A percentile compares a stretch with the other conserved stretches of the same genome.
These are phyloP conservation scores for Heterochromis multidens DNA, from an alignment of 2,113 vertebrate genomes.

Conservation along the genomic window DNA sequence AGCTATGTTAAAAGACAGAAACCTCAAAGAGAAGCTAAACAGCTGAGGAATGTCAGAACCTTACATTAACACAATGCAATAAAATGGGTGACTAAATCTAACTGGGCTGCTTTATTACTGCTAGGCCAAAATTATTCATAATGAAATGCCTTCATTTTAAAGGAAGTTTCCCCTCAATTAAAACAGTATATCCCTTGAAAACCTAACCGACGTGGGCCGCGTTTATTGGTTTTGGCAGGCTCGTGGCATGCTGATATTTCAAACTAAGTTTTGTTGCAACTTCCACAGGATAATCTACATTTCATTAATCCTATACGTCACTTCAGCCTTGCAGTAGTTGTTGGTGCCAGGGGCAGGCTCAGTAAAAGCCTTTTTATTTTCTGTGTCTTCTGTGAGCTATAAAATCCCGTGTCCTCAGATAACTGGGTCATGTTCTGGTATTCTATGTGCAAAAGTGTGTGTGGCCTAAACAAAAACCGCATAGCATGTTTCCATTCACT, in stretches of 20 bases:
- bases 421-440: constrained; percentile 62
- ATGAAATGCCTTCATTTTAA: not conserved
- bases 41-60: constrained; percentile 4
- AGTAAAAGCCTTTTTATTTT: constrained; percentile 51
- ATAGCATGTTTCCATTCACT: constrained; percentile 55
- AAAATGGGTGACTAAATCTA: not conserved
- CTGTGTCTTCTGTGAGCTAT: constrained; percentile 45
- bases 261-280: constrained; percentile 39
- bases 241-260: constrained; percentile 13
- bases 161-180: not conserved
- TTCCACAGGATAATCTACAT: constrained; percentile 24
- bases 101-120: not conserved
- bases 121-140: not conserved
- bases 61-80: not conserved
- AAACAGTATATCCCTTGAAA: not conserved
- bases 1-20: constrained; percentile 13
- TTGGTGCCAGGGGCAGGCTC: constrained; percentile 24
- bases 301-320: constrained; percentile 40
- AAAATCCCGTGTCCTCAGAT: constrained; percentile 52
- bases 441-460: constrained; percentile 39
- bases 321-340: constrained; percentile 20
- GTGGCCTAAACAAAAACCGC: constrained; percentile 55
- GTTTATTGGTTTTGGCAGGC: constrained; percentile 8
- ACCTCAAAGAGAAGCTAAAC: constrained; percentile 13
- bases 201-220: not conserved